Percentiles rank a stretch among this genome's conserved stretches.
Evolutionary conservation across 53 echinoderm and acorn worm genomes (phyloP).

Genomic region (Pentamera pediparva): DNA sequence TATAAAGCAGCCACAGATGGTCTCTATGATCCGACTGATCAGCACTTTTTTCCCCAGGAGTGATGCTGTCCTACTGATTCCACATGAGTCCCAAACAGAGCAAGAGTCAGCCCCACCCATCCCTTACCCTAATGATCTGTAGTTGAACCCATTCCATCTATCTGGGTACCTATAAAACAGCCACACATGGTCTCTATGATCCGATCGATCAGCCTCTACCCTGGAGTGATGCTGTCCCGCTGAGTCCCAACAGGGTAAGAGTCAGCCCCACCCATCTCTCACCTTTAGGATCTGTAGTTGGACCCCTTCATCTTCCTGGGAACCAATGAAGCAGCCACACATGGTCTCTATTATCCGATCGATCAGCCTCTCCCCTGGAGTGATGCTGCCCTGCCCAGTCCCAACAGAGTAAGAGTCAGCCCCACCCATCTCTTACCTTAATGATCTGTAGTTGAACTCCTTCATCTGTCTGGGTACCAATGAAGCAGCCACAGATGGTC

Average conservation of each 20-base stretch:
- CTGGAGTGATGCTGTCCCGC: conserved; percentile 71
- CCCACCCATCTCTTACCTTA: too few relatives aligned
- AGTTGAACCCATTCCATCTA: conserved; percentile 88
- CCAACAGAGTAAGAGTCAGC: too few relatives aligned
- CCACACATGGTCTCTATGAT: conserved; percentile 90
- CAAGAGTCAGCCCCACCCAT: too few relatives aligned
- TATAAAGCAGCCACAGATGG: conserved; percentile 96
- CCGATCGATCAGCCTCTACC: conserved; percentile 76
- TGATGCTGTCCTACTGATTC: conserved; percentile 82
- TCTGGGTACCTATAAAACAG: conserved; percentile 90
- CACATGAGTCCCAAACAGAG: too few relatives aligned
- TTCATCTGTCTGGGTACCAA: conserved; percentile 99
- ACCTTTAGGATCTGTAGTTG: too few relatives aligned
- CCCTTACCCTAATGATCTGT: conserved; percentile 90
- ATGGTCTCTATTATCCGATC: too few relatives aligned
- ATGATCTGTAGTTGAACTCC: conserved; percentile 98
- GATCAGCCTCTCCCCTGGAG: too few relatives aligned
- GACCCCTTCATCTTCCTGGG: too few relatives aligned
- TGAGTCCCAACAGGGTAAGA: too few relatives aligned
- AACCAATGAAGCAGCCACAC: too few relatives aligned
- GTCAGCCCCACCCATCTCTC: too few relatives aligned
- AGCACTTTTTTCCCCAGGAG: conserved; percentile 88
- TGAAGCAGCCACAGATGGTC: conserved; percentile 96
- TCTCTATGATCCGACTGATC: conserved; percentile 94
- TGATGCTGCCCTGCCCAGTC: too few relatives aligned